Conservation (phyloP, 2,113 vertebrate species). For the Hemibagrus wyckioides region DNA sequence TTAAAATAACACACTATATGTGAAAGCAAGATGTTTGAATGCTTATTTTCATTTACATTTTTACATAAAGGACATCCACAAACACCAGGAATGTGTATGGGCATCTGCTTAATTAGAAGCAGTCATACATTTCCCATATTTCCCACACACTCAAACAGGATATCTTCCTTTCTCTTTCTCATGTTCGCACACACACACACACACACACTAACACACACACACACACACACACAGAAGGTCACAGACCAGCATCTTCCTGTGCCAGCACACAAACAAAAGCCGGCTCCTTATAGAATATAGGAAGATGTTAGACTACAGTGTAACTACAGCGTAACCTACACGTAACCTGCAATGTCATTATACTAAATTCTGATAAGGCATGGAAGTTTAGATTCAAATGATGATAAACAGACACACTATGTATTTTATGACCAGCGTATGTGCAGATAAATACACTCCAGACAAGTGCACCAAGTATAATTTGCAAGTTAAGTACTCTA, state of each 20-base stretch:
- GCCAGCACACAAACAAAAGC: constrained; percentile 36
- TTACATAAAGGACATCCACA: not conserved
- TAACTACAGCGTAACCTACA: not conserved
- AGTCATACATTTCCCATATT: constrained; percentile 11
- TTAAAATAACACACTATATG: not conserved
- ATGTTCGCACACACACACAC: not conserved
- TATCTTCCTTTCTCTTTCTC: not conserved
- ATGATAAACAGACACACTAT: not conserved
- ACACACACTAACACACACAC: not conserved
- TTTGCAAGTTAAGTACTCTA: not conserved
- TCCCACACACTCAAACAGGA: not conserved
- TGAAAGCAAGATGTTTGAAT: not conserved
- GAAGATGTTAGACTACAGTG: not conserved
- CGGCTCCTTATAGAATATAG: not conserved
- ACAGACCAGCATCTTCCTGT: constrained; percentile 60
- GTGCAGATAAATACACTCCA: not conserved
- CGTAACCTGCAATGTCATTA: not conserved
- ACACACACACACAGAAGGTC: constrained; percentile 46
- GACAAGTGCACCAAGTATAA: constrained; percentile 19
- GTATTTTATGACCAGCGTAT: not conserved
- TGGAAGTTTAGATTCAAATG: not conserved
- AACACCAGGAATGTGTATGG: not conserved
- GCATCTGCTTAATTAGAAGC: not conserved
- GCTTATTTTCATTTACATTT: not conserved
- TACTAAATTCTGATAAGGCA: not conserved